Percentiles rank a stretch among this genome's conserved stretches.
Conservation (phyloP, 2,888 invertebrate species). For the Lycaena phlaeas region DNA sequence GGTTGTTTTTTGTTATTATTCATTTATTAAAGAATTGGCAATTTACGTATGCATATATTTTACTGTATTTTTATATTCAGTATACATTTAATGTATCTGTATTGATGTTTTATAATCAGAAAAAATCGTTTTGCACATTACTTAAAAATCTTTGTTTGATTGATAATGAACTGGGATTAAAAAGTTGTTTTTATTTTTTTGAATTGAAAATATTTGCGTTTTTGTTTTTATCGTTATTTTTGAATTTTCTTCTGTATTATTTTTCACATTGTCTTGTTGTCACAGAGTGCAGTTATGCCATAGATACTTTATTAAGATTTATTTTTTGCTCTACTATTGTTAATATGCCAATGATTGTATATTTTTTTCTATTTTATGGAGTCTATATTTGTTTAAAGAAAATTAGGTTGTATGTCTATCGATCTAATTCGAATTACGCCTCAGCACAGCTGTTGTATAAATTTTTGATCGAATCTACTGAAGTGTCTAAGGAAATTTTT, state of each 20-base stretch:
- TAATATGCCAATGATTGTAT: constrained; percentile 8
- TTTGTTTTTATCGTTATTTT: not conserved
- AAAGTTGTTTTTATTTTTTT: not conserved
- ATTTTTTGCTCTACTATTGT: not conserved
- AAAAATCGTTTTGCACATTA: not conserved
- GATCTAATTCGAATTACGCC: not conserved
- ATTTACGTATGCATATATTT: not conserved
- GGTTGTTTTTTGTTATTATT: too few relatives aligned
- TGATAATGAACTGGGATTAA: not conserved
- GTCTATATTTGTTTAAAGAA: constrained; percentile 10
- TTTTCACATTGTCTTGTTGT: not conserved
- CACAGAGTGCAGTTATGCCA: not conserved
- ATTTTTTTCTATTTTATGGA: constrained; percentile 12
- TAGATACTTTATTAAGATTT: not conserved
- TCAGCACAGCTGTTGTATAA: constrained; percentile 10
- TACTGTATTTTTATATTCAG: constrained; percentile 1
- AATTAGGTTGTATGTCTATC: not conserved
- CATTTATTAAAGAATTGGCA: too few relatives aligned
- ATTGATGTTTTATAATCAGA: not conserved
- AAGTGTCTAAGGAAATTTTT: constrained; percentile 5
- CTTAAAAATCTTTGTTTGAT: constrained; percentile 5
- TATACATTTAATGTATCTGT: not conserved
- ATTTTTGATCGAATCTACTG: constrained; percentile 11
- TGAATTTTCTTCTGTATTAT: not conserved
- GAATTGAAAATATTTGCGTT: not conserved